Percentiles rank a stretch among this genome's conserved stretches.
Evolutionary conservation across 2,888 invertebrate species (phyloP).

Genomic region (Pimpla rufipes): DNA sequence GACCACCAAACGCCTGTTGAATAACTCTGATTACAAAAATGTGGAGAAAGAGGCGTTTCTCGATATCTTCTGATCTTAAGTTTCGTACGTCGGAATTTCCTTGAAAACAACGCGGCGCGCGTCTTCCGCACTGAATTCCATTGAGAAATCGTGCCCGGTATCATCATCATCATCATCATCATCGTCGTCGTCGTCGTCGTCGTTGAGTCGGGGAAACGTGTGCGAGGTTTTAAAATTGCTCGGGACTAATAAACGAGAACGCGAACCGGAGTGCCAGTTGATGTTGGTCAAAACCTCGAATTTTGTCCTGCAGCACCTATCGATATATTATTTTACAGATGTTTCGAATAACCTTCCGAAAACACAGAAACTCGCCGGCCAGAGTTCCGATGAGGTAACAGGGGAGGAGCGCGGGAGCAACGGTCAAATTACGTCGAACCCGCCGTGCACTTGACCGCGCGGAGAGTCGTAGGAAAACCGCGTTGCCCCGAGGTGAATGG

Average conservation of each 20-base stretch:
- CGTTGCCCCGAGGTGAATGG: slow-evolving; percentile 64
- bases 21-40: not conserved
- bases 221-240: slow-evolving; percentile 48
- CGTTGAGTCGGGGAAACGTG: slow-evolving; percentile 21
- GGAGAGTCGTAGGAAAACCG: slow-evolving; percentile 57
- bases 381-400: slow-evolving; percentile 29
- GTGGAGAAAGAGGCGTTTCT: not conserved
- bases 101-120: slow-evolving; percentile 13
- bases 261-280: not conserved
- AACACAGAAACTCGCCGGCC: slow-evolving; percentile 33
- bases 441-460: slow-evolving; percentile 48
- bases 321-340: slow-evolving; percentile 35
- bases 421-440: slow-evolving; percentile 45
- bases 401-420: slow-evolving; percentile 47
- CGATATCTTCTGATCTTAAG: slow-evolving; percentile 17
- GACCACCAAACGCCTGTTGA: not conserved
- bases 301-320: slow-evolving; percentile 33
- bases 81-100: slow-evolving; percentile 16
- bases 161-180: slow-evolving; percentile 34
- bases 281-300: slow-evolving; percentile 29
- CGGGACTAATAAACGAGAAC: slow-evolving; percentile 27
- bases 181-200: not conserved
- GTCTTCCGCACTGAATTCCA: slow-evolving; percentile 33
- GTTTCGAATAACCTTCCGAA: slow-evolving; percentile 31
- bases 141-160: slow-evolving; percentile 15